phyloP scores from a whole-genome alignment of 2,888 invertebrate genomes.

The Amorpha juglandis region DNA sequence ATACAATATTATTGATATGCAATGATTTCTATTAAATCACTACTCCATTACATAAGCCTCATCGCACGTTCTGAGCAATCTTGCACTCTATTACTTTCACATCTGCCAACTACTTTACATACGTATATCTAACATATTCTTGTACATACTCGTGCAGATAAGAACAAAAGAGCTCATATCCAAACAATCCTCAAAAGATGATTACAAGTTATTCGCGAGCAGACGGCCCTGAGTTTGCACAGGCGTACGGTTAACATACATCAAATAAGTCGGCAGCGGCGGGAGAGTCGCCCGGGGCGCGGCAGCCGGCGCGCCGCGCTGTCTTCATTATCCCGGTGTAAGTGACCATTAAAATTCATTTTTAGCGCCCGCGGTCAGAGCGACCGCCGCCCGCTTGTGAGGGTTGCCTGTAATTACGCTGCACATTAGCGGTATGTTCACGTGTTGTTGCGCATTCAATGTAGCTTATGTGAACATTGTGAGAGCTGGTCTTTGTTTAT shows the following conservation, averaged over 20 bases:
- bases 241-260: conserved; percentile 9
- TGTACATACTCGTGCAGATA: no score
- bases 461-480: conserved; percentile 13
- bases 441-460: conserved; percentile 15
- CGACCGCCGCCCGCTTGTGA: conserved; percentile 31
- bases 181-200: conserved; percentile 22
- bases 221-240: conserved; percentile 1
- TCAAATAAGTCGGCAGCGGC: conserved; percentile 37
- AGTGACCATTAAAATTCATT: conserved; percentile 80
- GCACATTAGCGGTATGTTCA: conserved; percentile 12
- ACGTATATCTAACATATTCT: not conserved
- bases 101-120: not conserved
- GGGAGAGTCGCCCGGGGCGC: conserved; percentile 49
- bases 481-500: conserved; percentile 3
- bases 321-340: conserved; percentile 68
- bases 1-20: no score
- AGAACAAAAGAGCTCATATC: conserved; percentile 9
- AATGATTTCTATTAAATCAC: no score
- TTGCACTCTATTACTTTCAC: not conserved
- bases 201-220: conserved; percentile 16
- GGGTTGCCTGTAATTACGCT: conserved; percentile 17
- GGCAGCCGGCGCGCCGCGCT: conserved; percentile 46
- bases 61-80: no score
- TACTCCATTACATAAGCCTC: no score
- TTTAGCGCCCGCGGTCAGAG: conserved; percentile 56